A percentile compares a stretch with the other conserved stretches of the same genome.
Conservation (phyloP, 2,113 vertebrate species). For the Apteryx mantelli region DNA sequence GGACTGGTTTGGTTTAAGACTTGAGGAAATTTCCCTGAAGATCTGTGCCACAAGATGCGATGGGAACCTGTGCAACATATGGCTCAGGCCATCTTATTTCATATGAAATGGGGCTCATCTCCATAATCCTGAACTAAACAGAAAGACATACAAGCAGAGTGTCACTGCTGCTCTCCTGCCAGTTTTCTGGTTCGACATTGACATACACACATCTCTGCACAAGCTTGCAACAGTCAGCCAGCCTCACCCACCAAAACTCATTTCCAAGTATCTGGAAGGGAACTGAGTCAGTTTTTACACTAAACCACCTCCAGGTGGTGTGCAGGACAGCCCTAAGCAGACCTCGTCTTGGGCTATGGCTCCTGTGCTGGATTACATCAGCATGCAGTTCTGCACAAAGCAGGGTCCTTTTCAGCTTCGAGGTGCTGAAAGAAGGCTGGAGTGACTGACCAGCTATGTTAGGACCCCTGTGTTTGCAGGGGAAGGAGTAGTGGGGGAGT, state of each 20-base stretch:
- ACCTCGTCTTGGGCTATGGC: background rate
- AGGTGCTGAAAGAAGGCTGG: background rate
- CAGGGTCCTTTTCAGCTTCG: background rate
- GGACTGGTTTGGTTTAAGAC: background rate
- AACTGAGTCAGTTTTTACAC: conserved; percentile 2
- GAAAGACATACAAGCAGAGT: conserved; percentile 38
- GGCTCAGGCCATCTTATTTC: conserved; percentile 46
- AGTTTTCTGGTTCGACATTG: conserved; percentile 28
- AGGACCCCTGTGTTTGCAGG: background rate
- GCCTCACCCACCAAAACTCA: conserved; percentile 23
- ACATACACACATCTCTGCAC: conserved; percentile 16
- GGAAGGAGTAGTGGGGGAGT: background rate
- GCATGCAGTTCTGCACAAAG: background rate
- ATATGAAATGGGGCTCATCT: conserved; percentile 5
- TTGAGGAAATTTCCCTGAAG: conserved; percentile 4
- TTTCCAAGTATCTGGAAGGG: conserved; percentile 20
- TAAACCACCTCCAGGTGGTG: background rate
- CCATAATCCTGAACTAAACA: conserved; percentile 46
- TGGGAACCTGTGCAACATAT: conserved; percentile 43
- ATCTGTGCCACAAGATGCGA: conserved; percentile 52
- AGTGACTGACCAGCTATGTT: background rate
- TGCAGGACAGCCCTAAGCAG: background rate
- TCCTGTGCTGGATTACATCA: background rate
- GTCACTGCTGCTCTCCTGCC: conserved; percentile 45
- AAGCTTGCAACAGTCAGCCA: background rate